phyloP scores from a whole-genome alignment of 2,797 vertebrate genomes.

The Eulemur mongoz region DNA sequence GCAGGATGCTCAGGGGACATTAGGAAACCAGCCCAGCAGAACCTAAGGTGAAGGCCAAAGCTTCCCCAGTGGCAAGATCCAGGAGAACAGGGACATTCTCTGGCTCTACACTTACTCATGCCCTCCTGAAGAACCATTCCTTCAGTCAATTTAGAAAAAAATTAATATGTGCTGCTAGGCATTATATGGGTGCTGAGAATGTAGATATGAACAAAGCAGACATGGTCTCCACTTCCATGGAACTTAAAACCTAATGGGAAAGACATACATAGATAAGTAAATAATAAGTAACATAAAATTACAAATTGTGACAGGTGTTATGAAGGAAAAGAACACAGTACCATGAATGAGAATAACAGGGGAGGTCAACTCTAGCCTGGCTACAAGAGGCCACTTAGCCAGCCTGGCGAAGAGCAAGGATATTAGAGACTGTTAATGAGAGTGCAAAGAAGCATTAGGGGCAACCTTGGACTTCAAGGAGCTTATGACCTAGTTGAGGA shows the following conservation, averaged over 20 bases:
- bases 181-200: neutral
- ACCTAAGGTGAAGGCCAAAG: neutral
- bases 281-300: neutral
- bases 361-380: neutral
- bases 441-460: neutral
- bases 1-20: neutral
- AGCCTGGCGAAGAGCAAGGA: neutral
- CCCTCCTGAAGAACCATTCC: neutral
- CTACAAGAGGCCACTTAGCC: neutral
- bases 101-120: neutral
- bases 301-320: neutral
- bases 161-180: neutral
- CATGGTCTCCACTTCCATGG: neutral
- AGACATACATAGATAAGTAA: neutral
- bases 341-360: neutral
- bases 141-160: neutral
- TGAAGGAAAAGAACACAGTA: neutral
- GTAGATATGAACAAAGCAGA: neutral
- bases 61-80: neutral
- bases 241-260: slow-evolving; percentile 1
- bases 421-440: neutral
- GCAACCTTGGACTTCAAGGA: neutral
- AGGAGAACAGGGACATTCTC: neutral
- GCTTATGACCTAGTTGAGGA: neutral
- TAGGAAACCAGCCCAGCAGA: neutral